These are phyloP conservation scores for Sylvia borin DNA, from an alignment of 2,797 vertebrate species.

Conservation along the genomic window DNA sequence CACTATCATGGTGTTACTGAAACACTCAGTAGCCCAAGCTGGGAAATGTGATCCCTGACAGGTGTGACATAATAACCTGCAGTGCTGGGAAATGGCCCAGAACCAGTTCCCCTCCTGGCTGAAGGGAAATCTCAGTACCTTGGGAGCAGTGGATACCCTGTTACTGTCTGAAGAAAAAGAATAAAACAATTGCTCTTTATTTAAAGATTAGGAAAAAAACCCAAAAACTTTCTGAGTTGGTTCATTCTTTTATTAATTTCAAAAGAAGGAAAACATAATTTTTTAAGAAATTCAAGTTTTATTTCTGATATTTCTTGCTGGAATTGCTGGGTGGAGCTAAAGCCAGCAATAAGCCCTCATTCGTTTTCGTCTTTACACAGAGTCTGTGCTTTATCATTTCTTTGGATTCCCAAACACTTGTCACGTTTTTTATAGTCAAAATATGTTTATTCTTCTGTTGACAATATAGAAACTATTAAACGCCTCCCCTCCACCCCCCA, in stretches of 20 bases:
- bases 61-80: not conserved
- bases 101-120: not conserved
- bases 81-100: not conserved
- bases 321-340: not conserved
- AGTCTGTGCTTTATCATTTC: not conserved
- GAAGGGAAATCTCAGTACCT: not conserved
- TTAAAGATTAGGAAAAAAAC: not conserved
- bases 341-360: not conserved
- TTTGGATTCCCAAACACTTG: not conserved
- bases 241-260: not conserved
- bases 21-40: not conserved
- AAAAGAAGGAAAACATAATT: not conserved
- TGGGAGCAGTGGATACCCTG: not conserved
- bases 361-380: fast-evolving
- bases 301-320: not conserved
- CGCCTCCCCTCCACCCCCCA: fast-evolving
- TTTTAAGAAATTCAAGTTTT: not conserved
- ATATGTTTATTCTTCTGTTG: not conserved
- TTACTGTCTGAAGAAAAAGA: not conserved
- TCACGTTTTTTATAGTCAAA: not conserved
- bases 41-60: not conserved
- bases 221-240: not conserved
- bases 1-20: not conserved
- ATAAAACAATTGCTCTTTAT: not conserved
- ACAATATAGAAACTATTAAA: not conserved